Percentiles rank a stretch among this genome's conserved stretches.
phyloP scores from a whole-genome alignment of 2,797 vertebrate genomes.

The Rhadinocentrus ornatus region DNA sequence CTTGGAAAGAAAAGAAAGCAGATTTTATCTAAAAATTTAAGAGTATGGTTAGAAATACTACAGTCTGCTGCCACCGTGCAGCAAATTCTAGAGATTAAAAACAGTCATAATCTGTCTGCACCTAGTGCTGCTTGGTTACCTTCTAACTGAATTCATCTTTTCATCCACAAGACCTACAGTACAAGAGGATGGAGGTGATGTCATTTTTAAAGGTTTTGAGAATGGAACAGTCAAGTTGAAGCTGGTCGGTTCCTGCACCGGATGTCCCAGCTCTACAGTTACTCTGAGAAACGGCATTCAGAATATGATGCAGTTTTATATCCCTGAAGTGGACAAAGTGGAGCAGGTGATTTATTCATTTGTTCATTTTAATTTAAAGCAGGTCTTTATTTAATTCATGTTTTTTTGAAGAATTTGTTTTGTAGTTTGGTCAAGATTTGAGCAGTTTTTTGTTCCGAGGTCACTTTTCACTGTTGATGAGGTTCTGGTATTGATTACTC shows the following conservation, averaged over 20 bases:
- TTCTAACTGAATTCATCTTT: conserved; percentile 1
- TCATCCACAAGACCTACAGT: conserved; percentile 82
- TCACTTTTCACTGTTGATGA: background rate
- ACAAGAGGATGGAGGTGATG: conserved; percentile 87
- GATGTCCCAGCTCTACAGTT: conserved; percentile 85
- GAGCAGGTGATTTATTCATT: conserved; percentile 79
- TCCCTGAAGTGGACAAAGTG: conserved; percentile 84
- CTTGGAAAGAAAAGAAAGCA: too few relatives aligned
- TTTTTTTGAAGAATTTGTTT: background rate
- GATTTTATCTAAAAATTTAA: too few relatives aligned
- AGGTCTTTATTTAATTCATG: too few relatives aligned
- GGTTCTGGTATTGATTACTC: background rate
- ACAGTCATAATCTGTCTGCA: conserved; percentile 16
- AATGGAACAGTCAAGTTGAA: conserved; percentile 85
- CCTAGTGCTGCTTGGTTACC: conserved; percentile 33
- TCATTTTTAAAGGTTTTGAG: conserved; percentile 86
- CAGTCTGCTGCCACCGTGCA: too few relatives aligned
- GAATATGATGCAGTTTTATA: conserved; percentile 89
- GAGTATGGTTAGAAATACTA: too few relatives aligned
- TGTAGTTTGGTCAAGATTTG: background rate
- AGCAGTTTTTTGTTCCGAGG: conserved; percentile 4
- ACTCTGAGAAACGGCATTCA: conserved; percentile 86
- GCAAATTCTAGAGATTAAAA: background rate
- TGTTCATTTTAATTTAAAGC: too few relatives aligned
- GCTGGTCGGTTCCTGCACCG: conserved; percentile 86